Base-by-base conservation (phyloP, 2,888 invertebrate genomes). In the Catotricha subobsoleta region DNA sequence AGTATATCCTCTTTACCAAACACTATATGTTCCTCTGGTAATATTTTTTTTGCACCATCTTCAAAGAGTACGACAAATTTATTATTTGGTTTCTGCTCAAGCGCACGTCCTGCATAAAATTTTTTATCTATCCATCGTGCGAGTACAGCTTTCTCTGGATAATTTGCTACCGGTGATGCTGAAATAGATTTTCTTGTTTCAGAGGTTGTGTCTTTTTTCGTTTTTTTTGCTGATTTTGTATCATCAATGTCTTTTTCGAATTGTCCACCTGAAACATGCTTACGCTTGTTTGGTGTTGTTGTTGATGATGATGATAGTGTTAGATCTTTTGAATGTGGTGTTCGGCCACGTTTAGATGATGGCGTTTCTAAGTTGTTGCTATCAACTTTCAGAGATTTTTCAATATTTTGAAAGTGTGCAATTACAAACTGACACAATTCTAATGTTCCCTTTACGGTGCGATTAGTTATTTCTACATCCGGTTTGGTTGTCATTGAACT, bases 101-200 rank as follows among this genome's bases (percentile, higher is more conserved):
- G 55, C 0, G 76, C 69, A 52, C 60, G 68, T 0, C 75, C 77
- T 0, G 76, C 73, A 49, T 77, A 78, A 48, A 74, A 76, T 45
- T 72, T 68, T 49, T 71, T 74, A 51, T 77, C 76, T 0, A 71
- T 69, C 76, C 77, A 77, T 54, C 72, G 73, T 1, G 76, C 77
- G 48, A 76, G 64, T 0, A 75, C 75, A 20, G 29, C 15, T 34
- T 44, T 43, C 19, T 33, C 33, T 5, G 27, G 31, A 4, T 46
- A 41, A 2, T 43, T 41, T n/a, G 46, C 43, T 25, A 18, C 29
- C n/a, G 8, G 9, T 16, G 19, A 8, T 16, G 2, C 16, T 12
- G 29, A n/a, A 10, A 23, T 2, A 16, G 39, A 5, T n/a, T 20
- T 39, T 16, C 19, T 20, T 18, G 39, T 25, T n/a, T n/a, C 3